Conservation (phyloP, 2,113 vertebrate species). For the Xyliphius kryptos region DNA sequence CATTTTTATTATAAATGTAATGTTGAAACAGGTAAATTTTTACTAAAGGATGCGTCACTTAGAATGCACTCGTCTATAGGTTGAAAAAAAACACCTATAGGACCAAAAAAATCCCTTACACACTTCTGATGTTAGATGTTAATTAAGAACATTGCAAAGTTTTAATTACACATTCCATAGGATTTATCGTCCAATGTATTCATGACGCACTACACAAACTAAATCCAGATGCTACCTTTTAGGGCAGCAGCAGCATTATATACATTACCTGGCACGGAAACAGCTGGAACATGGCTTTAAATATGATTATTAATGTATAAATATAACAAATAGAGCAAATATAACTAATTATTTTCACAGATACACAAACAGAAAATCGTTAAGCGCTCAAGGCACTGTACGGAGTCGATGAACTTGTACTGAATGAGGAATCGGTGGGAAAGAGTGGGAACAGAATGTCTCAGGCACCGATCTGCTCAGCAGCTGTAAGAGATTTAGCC, state of each 20-base stretch:
- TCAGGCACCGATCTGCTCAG: slow-evolving; percentile 21
- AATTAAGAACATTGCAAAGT: slow-evolving; percentile 19
- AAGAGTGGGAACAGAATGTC: slow-evolving; percentile 34
- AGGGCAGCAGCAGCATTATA: background rate
- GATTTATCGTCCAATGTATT: slow-evolving; percentile 23
- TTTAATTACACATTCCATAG: slow-evolving; percentile 30
- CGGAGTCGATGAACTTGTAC: too few species aligned
- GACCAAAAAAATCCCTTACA: background rate
- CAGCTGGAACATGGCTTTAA: background rate
- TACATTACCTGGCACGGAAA: slow-evolving; percentile 5
- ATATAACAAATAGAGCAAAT: too few species aligned
- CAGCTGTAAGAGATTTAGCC: slow-evolving; percentile 36
- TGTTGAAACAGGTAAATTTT: too few species aligned
- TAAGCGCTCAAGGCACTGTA: too few species aligned
- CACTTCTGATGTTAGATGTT: background rate
- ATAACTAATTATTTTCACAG: slow-evolving; percentile 38
- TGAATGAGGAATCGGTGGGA: slow-evolving; percentile 25
- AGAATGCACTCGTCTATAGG: too few species aligned
- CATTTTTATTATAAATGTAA: too few species aligned
- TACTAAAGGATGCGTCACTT: too few species aligned
- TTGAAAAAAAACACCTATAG: too few species aligned
- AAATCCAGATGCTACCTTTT: slow-evolving; percentile 30
- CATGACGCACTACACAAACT: slow-evolving; percentile 27
- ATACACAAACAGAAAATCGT: slow-evolving; percentile 18
- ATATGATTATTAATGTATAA: background rate